Evolutionary conservation across 2,888 invertebrate genomes (phyloP), one percentile per base, ranked within the genome.

Genomic region (Xanthorhoe spadicearia): DNA sequence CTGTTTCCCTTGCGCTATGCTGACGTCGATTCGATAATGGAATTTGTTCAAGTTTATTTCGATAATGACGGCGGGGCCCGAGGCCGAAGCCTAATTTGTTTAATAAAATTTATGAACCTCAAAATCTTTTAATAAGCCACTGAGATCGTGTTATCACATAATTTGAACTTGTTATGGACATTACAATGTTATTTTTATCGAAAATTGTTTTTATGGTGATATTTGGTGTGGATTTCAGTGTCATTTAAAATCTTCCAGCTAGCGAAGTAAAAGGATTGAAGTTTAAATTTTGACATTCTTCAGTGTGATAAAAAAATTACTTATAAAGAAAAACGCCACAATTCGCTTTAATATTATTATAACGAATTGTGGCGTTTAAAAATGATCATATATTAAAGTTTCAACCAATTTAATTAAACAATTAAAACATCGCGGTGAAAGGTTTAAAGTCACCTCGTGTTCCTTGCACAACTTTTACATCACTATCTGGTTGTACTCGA

Each of bases 21-120:
- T 68, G 69, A 62, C 73, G 73, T 72, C 68, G 62, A 71, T 64
- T 61, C 69, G 75, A 68, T 78, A 84, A 86, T 86, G 83, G 81
- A 85, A 83, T 88, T 84, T 82, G 86, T 83, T 83, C 80, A 79
- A 81, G 79, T 86, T 85, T 83, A 81, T 82, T 80, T 80, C 74
- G 78, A 80, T 86, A 87, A 87, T 87, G 69, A 66, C 51, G 48
- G 61, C 70, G 71, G 71, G 64, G 75, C 80, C 76, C 61, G 62
- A 4, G 75, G 79, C 77, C 70, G 63, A 69, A 70, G 72, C 77
- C 78, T 83, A 83, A 83, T 87, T 84, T 82, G 81, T 83, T 83
- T 80, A 82, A 80, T 78, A 82, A 82, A 77, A 83, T 85, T 84
- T 85, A 84, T 83, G 81, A 76, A 81, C 75, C 76, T 82, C 52